Base-by-base conservation (phyloP, 1,140 invertebrate genomes). In the Camponotus pennsylvanicus region DNA sequence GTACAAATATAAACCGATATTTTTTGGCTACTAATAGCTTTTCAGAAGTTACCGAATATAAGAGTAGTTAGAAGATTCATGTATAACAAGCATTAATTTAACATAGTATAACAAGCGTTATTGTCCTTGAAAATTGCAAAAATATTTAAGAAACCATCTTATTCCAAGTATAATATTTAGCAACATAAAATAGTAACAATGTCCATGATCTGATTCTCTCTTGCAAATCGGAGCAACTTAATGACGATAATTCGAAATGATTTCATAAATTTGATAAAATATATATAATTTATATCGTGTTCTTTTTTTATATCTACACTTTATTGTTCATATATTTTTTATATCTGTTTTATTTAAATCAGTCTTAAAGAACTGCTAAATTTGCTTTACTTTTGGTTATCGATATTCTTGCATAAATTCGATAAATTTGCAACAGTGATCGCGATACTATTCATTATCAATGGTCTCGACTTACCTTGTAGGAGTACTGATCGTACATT, bases 401-500 rank as follows among this genome's bases (percentile, higher is more conserved):
- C 34, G 18, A 67, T 21, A 21, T 21, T 40, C 37, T 37, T 40
- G 7, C 34, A 34, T n/a, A 15, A 37, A 40, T 21, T 27, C 15
- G 11, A 45, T 27, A 69, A 45, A 15, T 45, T 45, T 27, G 1
- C 42, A 69, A 69, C 32, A 69, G 15, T 13, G 21, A 40, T 40
- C 6, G 11, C 4, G 18, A 37, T 21, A 71, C 8, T 55, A n/a
- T n/a, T 52, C 7, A 55, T 49, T 49, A 69, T 42, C 2, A n/a
- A 13, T 6, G n/a, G n/a, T 40, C 37, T 67, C 18, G 13, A 91
- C 93, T 94, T 93, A 97, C 96, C 96, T 97, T 97, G 93, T 97
- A 97, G 83, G 96, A 94, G 93, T 96, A 97, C 94, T 96, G 96
- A 93, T 97, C 96, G 89, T 97, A 97, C 96, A 97, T 97, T 92